phyloP scores from a whole-genome alignment of 2,113 vertebrate genomes.

The Syrmaticus mikado region DNA sequence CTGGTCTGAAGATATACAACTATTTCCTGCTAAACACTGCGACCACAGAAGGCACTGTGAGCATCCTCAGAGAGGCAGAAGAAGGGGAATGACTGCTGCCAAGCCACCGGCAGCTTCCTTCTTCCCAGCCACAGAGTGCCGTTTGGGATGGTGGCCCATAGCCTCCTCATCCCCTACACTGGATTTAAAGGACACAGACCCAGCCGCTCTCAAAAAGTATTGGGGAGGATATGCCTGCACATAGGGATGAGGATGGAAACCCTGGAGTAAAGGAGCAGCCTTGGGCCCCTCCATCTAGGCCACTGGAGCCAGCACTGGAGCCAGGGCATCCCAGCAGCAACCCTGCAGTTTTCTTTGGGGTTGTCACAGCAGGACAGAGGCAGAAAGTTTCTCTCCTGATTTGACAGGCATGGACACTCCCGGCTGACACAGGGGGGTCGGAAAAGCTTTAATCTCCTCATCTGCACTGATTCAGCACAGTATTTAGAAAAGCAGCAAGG shows the following conservation, averaged over 20 bases:
- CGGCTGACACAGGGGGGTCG: background rate
- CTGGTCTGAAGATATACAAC: no score
- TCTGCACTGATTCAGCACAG: background rate
- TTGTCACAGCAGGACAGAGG: background rate
- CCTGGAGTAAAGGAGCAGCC: background rate
- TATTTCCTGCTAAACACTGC: background rate
- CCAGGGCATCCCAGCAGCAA: background rate
- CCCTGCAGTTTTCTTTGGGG: fast-evolving
- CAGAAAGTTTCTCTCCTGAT: conserved; percentile 19
- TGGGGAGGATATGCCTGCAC: background rate
- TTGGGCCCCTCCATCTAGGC: background rate
- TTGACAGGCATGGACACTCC: background rate
- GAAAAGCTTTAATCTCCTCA: background rate
- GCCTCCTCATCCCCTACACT: background rate
- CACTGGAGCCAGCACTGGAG: background rate
- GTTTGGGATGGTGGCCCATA: background rate
- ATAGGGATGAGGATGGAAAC: background rate
- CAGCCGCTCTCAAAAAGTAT: background rate
- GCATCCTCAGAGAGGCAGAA: background rate
- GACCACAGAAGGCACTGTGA: background rate
- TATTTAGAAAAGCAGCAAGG: background rate
- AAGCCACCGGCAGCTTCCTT: background rate
- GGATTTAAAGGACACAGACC: background rate
- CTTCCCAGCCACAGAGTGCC: fast-evolving
- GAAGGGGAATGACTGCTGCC: fast-evolving